phyloP scores from a whole-genome alignment of 2,797 vertebrate species.

The Streptopelia turtur region DNA sequence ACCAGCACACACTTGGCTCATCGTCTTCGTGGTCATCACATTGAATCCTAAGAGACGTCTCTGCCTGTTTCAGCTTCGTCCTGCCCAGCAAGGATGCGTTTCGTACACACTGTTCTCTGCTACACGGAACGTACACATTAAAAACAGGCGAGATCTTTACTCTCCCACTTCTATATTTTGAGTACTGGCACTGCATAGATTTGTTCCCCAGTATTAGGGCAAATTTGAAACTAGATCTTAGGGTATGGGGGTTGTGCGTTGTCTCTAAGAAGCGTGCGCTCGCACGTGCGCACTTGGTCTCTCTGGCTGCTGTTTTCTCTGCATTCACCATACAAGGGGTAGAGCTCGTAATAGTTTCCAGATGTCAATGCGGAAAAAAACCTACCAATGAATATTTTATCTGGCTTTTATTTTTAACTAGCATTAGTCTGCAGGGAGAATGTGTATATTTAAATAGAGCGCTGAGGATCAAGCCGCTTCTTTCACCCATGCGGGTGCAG shows the following conservation, averaged over 20 bases:
- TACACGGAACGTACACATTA: fast-evolving
- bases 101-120: not conserved
- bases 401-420: not conserved
- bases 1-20: not conserved
- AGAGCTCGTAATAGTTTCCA: not conserved
- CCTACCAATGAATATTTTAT: not conserved
- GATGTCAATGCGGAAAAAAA: not conserved
- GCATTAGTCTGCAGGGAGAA: not conserved
- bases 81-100: not conserved
- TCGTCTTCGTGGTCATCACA: not conserved
- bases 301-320: not conserved
- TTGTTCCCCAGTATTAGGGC: not conserved
- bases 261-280: not conserved
- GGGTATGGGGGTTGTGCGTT: not conserved
- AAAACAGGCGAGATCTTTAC: not conserved
- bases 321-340: not conserved
- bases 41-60: not conserved
- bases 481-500: not conserved
- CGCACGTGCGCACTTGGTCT: not conserved
- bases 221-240: not conserved
- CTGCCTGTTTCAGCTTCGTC: not conserved
- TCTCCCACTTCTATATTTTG: not conserved
- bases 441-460: not conserved
- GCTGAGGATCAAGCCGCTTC: not conserved
- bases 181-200: not conserved